phyloP scores from a whole-genome alignment of 92 coral and sea anemone genomes.

The Anthopleura xanthogrammica region DNA sequence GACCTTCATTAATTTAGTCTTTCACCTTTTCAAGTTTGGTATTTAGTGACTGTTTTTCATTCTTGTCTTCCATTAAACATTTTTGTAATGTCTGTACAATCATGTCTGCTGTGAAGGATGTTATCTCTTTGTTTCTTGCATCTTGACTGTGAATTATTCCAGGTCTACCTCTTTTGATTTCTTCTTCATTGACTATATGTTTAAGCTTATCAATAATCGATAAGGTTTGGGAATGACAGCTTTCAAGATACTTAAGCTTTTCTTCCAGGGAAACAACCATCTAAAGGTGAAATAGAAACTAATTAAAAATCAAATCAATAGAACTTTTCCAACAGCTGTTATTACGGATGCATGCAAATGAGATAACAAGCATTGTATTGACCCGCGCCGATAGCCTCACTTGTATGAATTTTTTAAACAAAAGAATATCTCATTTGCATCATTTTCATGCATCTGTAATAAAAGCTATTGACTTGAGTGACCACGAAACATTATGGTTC shows the following conservation, averaged over 20 bases:
- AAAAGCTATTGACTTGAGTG: too few species aligned
- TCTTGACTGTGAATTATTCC: slow-evolving; percentile 33
- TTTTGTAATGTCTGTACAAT: slow-evolving; percentile 69
- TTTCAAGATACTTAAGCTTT: slow-evolving; percentile 44
- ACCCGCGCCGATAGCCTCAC: too few species aligned
- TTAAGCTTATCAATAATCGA: slow-evolving; percentile 54
- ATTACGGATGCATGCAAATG: too few species aligned
- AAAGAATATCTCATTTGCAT: too few species aligned
- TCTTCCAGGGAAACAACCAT: slow-evolving; percentile 43
- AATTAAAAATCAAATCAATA: too few species aligned
- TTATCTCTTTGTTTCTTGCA: slow-evolving; percentile 17
- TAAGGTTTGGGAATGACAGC: slow-evolving; percentile 42
- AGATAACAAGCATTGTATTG: too few species aligned
- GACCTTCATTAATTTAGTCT: too few species aligned
- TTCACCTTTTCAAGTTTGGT: slow-evolving; percentile 60
- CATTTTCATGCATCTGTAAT: too few species aligned
- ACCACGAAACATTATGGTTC: too few species aligned
- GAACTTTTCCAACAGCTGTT: too few species aligned
- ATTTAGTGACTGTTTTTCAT: slow-evolving; percentile 58
- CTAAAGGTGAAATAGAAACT: slow-evolving; percentile 27
- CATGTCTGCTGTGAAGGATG: slow-evolving; percentile 53
- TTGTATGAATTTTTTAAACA: too few species aligned
- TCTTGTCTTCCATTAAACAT: slow-evolving; percentile 75
- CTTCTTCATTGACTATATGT: slow-evolving; percentile 58
- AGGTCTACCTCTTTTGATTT: slow-evolving; percentile 60